Conservation (phyloP, 2,888 invertebrate genomes). For the Lycia hirtaria region DNA sequence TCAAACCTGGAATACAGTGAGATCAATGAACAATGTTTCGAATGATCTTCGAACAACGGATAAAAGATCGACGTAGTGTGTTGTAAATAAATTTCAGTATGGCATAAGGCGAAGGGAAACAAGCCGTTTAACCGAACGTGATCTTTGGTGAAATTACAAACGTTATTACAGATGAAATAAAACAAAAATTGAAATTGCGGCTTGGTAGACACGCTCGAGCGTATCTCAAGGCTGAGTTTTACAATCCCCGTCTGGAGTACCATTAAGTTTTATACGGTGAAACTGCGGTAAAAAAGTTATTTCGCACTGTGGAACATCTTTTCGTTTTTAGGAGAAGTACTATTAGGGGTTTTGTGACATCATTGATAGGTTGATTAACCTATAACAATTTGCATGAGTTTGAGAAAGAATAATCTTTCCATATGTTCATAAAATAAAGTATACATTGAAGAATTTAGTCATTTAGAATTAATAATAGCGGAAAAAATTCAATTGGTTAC, state of each 20-base stretch:
- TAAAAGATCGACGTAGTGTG: not conserved
- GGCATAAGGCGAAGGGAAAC: constrained; percentile 17
- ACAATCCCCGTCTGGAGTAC: constrained; percentile 41
- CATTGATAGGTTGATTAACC: constrained; percentile 12
- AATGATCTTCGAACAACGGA: too few relatives aligned
- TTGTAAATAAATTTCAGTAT: constrained; percentile 1
- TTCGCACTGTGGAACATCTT: constrained; percentile 29
- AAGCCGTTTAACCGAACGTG: constrained; percentile 19
- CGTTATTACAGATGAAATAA: constrained; percentile 32
- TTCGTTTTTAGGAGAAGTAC: constrained; percentile 22
- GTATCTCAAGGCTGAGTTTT: constrained; percentile 44
- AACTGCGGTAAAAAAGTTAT: constrained; percentile 43
- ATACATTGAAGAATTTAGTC: not conserved
- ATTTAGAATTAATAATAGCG: not conserved
- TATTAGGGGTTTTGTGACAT: constrained; percentile 19
- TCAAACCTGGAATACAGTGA: not conserved
- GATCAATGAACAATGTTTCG: too few relatives aligned
- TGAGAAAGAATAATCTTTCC: not conserved
- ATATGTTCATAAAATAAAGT: too few relatives aligned
- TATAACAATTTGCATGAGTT: constrained; percentile 5
- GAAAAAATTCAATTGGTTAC: not conserved
- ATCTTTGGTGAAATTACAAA: constrained; percentile 30
- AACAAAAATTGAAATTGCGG: constrained; percentile 35
- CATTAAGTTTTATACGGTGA: constrained; percentile 41
- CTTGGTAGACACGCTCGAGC: constrained; percentile 38